Evolutionary conservation across 2,797 vertebrate species (phyloP), one percentile per base, ranked within the genome.

Genomic region (Brachymystax lenok): DNA sequence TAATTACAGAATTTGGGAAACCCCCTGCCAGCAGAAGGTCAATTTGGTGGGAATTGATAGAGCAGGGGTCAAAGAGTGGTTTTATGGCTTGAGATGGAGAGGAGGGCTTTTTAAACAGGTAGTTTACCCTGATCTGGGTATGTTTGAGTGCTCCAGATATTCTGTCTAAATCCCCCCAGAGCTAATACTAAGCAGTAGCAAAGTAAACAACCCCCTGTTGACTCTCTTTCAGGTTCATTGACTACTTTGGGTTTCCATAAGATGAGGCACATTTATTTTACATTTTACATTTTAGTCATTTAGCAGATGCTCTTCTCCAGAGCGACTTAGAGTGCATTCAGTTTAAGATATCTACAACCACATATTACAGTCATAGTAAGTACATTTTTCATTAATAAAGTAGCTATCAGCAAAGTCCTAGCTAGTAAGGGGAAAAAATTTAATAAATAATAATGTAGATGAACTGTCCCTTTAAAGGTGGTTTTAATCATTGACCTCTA

Each of bases 1-100:
- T 84, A 85, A 92, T 91, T 80, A 91, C 83, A 82, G 87, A 86
- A 88, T 86, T 64, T 74, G 79, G 84, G 85, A 87, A 85, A 89
- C 81, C 85, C 88, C 86, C 84, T 50, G 72, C 76, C 81, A 73
- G 82, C 79, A 73, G 74, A 33, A 85, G 85, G 90, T 80, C 92
- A 88, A 84, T 79, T 69, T 66, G 79, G 80, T 88, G 88, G 76
- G 85, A 85, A 88, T 86, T 71, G 3, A 80, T 77, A 85, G 82
- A 77, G 28, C 78, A 74, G 71, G 73, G 70, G 12, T 50, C 35
- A 77, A 7, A 24, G 59, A 50, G 51, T 12, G 68, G 77, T 68
- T 59, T 63, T 63, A 12, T 12, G 21, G 21, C 21, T 12, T 61
- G 10, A 61, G 21, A 61, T 61, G 59, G 59, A 52, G 76, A 85